Evolutionary conservation across 2,113 vertebrate species (phyloP), one percentile per base, ranked within the genome.

Genomic region (Ascaphus truei): DNA sequence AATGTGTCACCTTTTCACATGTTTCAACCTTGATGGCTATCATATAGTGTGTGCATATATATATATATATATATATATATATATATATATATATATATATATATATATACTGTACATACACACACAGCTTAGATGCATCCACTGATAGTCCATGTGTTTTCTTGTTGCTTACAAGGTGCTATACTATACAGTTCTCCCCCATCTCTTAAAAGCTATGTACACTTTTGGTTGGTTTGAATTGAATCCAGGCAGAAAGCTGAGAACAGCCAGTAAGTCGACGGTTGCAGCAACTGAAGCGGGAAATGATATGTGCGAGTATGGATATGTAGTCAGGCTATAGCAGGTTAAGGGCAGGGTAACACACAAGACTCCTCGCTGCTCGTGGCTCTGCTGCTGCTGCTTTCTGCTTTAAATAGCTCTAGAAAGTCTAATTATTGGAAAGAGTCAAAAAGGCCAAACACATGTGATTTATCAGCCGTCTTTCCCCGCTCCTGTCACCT

Each of bases 201-300:
- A n/a, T n/a, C n/a, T n/a, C n/a, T n/a, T n/a, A n/a, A n/a, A n/a
- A n/a, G n/a, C n/a, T n/a, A n/a, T n/a, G n/a, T n/a, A n/a, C n/a
- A n/a, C n/a, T n/a, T n/a, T n/a, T n/a, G n/a, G n/a, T n/a, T n/a
- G n/a, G n/a, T n/a, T n/a, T n/a, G n/a, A n/a, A n/a, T n/a, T n/a
- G n/a, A n/a, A n/a, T n/a, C n/a, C n/a, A n/a, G 18, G 15, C 12
- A 43, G 39, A 43, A 15, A 1, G 5, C 3, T 3, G 18, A n/a
- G 7, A 68, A 57, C 37, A 45, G 27, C 39, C 16, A 9, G 13
- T 4, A 68, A 47, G 64, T 69, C 53, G 33, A 60, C 51, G 66
- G 66, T 60, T 69, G 33, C 33, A 27, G 43, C 60, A 69, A 60
- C 56, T 60, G 39, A 45, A 69, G 66, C 66, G 45, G 66, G 66